These are phyloP conservation scores for Macroramphosus scolopax DNA, from an alignment of 2,797 vertebrate genomes.

Conservation along the genomic window DNA sequence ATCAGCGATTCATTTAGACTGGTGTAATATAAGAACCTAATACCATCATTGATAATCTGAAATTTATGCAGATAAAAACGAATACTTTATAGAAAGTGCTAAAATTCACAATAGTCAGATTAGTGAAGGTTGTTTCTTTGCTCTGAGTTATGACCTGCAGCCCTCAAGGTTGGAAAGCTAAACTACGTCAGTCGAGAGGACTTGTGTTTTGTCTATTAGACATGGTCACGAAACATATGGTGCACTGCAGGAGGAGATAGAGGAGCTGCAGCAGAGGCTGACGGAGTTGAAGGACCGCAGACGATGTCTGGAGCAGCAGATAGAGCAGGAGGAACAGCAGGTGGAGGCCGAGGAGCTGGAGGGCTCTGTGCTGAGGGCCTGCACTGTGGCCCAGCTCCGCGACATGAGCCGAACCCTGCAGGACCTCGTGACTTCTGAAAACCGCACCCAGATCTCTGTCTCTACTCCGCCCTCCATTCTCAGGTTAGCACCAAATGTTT, in stretches of 20 bases:
- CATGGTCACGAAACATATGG: neutral
- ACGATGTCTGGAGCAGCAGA: conserved; percentile 75
- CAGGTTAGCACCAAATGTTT: conserved; percentile 72
- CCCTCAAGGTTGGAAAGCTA: no score
- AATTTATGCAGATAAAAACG: no score
- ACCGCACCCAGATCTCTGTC: conserved; percentile 65
- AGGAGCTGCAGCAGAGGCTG: conserved; percentile 78
- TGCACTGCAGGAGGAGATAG: conserved; percentile 80
- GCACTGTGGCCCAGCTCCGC: conserved; percentile 75
- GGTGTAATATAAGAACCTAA: neutral
- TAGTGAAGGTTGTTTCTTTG: no score
- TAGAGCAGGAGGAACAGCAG: conserved; percentile 76
- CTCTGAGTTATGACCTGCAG: no score
- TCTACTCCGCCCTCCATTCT: conserved; percentile 73
- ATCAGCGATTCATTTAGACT: no score
- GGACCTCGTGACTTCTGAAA: conserved; percentile 76
- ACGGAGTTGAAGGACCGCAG: conserved; percentile 74
- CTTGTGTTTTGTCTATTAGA: no score
- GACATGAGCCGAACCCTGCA: conserved; percentile 77
- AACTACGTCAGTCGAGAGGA: no score
- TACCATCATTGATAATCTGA: neutral
- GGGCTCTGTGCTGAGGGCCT: conserved; percentile 67
- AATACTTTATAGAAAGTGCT: no score
- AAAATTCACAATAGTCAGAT: no score
- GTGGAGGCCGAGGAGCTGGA: conserved; percentile 77